Evolutionary conservation across 2,888 invertebrate species (phyloP).

Genomic region (Stegophylla sp.): DNA sequence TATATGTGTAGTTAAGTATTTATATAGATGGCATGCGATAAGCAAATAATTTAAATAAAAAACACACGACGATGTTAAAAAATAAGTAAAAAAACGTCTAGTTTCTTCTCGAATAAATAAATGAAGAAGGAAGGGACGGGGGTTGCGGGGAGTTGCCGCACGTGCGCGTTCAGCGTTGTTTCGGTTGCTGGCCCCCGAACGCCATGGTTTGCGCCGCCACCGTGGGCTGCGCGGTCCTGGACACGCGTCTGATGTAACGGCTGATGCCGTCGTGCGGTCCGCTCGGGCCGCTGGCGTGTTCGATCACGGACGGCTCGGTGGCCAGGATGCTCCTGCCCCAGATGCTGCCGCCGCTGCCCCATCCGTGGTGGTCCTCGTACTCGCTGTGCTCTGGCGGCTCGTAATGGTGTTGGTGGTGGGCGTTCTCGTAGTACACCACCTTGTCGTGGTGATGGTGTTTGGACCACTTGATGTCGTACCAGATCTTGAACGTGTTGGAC

Average conservation of each 20-base stretch:
- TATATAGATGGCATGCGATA: too few relatives aligned
- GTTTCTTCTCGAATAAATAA: too few relatives aligned
- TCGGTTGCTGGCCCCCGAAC: slow-evolving; percentile 5
- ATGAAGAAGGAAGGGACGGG: not conserved
- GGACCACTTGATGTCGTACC: slow-evolving; percentile 61
- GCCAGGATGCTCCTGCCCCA: slow-evolving; percentile 61
- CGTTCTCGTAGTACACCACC: slow-evolving; percentile 62
- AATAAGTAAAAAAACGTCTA: too few relatives aligned
- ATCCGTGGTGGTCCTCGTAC: slow-evolving; percentile 61
- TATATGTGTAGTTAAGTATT: too few relatives aligned
- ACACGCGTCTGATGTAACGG: slow-evolving; percentile 55
- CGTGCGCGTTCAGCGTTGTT: too few relatives aligned
- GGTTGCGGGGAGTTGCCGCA: too few relatives aligned
- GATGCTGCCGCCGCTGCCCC: slow-evolving; percentile 60
- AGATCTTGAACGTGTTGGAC: slow-evolving; percentile 62
- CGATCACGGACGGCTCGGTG: slow-evolving; percentile 60
- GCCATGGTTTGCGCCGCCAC: slow-evolving; percentile 23
- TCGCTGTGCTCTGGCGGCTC: slow-evolving; percentile 62
- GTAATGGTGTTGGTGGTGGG: slow-evolving; percentile 63
- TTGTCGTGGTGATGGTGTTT: slow-evolving; percentile 60
- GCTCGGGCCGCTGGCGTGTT: not conserved
- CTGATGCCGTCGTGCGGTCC: slow-evolving; percentile 48
- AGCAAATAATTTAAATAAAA: too few relatives aligned
- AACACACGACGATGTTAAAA: too few relatives aligned
- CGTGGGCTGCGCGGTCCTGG: not conserved